phyloP scores from a whole-genome alignment of 2,113 vertebrate species.

The Python bivittatus region DNA sequence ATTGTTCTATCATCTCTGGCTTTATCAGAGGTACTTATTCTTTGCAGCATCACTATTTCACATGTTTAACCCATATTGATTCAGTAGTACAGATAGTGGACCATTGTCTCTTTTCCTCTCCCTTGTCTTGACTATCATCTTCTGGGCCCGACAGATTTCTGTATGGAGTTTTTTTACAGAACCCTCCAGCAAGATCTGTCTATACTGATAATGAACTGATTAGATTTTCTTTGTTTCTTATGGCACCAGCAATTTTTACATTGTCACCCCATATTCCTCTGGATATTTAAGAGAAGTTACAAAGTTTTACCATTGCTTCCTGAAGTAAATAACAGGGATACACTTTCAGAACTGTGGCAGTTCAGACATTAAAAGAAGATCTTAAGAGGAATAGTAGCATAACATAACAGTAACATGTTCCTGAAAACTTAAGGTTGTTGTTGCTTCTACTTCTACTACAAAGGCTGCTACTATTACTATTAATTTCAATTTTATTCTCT shows the following conservation, averaged over 20 bases:
- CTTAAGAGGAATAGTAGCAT: neutral
- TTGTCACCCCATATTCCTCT: neutral
- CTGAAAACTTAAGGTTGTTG: neutral
- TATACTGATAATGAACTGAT: neutral
- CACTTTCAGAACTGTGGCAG: neutral
- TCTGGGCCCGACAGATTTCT: neutral
- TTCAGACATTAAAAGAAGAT: neutral
- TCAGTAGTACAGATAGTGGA: neutral
- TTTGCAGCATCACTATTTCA: accelerated
- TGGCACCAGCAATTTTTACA: neutral
- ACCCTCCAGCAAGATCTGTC: neutral
- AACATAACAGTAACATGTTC: neutral
- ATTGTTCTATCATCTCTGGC: neutral
- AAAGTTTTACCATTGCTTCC: neutral
- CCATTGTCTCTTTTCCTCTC: neutral
- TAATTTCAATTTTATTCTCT: neutral
- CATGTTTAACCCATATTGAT: neutral
- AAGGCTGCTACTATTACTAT: neutral
- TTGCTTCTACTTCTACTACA: neutral
- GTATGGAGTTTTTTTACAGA: neutral
- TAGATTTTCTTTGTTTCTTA: neutral
- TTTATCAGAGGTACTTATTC: neutral
- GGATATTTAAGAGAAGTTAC: neutral
- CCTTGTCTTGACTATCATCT: neutral
- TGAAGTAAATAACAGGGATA: neutral